Evolutionary conservation across 2,888 invertebrate genomes (phyloP).

Genomic region (Pantelozetes paolii): DNA sequence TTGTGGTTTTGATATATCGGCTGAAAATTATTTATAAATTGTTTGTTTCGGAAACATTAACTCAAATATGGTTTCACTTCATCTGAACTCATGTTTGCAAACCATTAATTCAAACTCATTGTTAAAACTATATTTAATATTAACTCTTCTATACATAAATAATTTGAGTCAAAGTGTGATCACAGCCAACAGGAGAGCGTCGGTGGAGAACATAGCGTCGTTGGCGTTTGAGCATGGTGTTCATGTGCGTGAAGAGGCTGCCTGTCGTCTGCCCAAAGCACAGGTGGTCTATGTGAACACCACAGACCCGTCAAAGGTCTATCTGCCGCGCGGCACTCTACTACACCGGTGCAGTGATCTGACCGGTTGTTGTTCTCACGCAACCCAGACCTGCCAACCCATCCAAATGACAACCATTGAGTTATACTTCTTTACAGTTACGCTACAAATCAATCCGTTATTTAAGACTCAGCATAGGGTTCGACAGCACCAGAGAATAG

Average conservation of each 20-base stretch:
- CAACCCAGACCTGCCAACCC: slow-evolving; percentile 70
- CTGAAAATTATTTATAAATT: too few relatives aligned
- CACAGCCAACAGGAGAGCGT: neutral
- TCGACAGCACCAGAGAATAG: slow-evolving; percentile 43
- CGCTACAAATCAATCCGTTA: slow-evolving; percentile 36
- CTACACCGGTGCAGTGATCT: slow-evolving; percentile 81
- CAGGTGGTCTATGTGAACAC: slow-evolving; percentile 65
- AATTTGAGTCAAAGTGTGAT: neutral
- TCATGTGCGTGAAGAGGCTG: slow-evolving; percentile 57
- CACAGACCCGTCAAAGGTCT: slow-evolving; percentile 65
- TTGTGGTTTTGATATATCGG: too few relatives aligned
- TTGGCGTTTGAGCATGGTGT: slow-evolving; percentile 53
- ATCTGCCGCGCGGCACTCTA: slow-evolving; percentile 77
- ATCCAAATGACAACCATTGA: slow-evolving; percentile 44
- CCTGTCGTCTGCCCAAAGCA: slow-evolving; percentile 67
- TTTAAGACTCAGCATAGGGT: slow-evolving; percentile 17
- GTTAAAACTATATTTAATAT: neutral
- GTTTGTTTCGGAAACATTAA: too few relatives aligned
- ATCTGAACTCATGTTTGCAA: neutral
- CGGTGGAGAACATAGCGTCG: slow-evolving; percentile 19
- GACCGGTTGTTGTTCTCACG: slow-evolving; percentile 75
- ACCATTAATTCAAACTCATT: neutral
- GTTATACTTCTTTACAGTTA: slow-evolving; percentile 46
- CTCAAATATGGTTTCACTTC: too few relatives aligned
- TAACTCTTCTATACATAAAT: neutral